Evolutionary conservation across 2,113 vertebrate genomes (phyloP).

Genomic region (Tragelaphus imberbis): DNA sequence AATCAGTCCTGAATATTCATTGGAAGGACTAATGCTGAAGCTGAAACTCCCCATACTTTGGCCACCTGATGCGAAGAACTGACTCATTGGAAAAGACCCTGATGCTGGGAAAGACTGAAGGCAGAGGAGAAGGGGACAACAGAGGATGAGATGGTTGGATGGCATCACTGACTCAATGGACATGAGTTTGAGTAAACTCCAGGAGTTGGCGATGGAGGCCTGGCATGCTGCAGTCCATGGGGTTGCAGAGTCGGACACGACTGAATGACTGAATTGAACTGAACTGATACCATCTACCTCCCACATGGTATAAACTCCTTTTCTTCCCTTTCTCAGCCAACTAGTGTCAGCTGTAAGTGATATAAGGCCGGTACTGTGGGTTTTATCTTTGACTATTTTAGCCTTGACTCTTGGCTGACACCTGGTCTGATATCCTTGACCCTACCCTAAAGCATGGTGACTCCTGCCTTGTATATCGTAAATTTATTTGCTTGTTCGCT

Average conservation of each 20-base stretch:
- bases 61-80: neutral
- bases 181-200: neutral
- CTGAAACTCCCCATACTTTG: neutral
- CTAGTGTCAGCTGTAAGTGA: accelerated
- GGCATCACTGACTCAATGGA: neutral
- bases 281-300: neutral
- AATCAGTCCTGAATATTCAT: neutral
- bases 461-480: neutral
- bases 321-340: neutral
- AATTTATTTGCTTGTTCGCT: neutral
- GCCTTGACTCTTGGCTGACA: neutral
- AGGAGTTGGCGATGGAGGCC: accelerated
- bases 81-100: neutral
- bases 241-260: accelerated
- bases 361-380: too few relatives aligned
- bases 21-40: neutral
- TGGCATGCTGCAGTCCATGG: neutral
- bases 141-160: neutral
- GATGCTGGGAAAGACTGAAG: neutral
- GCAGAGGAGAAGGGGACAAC: neutral
- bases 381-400: neutral
- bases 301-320: neutral
- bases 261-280: neutral
- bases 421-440: neutral
- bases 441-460: neutral